Evolutionary conservation across 1,140 invertebrate genomes (phyloP).

Genomic region (Eubasilissa regina): DNA sequence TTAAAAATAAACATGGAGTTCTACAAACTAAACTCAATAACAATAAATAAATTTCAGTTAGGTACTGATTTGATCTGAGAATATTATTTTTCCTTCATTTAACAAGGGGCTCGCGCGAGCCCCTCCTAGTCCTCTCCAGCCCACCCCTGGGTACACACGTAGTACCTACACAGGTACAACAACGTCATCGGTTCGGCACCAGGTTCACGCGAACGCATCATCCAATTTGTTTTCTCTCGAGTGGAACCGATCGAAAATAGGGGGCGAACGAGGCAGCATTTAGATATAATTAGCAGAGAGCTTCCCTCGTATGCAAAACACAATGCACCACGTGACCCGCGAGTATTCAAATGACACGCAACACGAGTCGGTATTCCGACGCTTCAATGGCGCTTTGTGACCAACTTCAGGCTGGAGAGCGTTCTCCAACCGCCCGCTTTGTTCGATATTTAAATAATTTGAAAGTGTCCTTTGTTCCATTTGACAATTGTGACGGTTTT

Average conservation of each 20-base stretch:
- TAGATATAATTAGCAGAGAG: constrained; percentile 49
- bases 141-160: too few relatives aligned
- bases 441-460: constrained; percentile 46
- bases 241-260: not conserved
- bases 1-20: too few relatives aligned
- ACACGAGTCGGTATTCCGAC: constrained; percentile 34
- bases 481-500: constrained; percentile 42
- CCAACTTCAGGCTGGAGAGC: constrained; percentile 31
- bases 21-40: too few relatives aligned
- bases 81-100: too few relatives aligned
- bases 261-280: not conserved
- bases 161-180: too few relatives aligned
- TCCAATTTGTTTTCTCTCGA: constrained; percentile 8
- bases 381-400: constrained; percentile 31
- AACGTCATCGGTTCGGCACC: too few relatives aligned
- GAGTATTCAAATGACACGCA: constrained; percentile 55
- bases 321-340: constrained; percentile 18
- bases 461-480: constrained; percentile 29
- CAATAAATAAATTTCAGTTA: too few relatives aligned
- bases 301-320: constrained; percentile 41
- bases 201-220: not conserved
- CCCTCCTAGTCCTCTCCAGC: too few relatives aligned
- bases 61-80: too few relatives aligned
- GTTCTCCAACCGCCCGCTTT: constrained; percentile 22
- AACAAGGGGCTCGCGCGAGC: too few relatives aligned